phyloP scores from a whole-genome alignment of 2,113 vertebrate species.

The Brienomyrus longianalis region DNA sequence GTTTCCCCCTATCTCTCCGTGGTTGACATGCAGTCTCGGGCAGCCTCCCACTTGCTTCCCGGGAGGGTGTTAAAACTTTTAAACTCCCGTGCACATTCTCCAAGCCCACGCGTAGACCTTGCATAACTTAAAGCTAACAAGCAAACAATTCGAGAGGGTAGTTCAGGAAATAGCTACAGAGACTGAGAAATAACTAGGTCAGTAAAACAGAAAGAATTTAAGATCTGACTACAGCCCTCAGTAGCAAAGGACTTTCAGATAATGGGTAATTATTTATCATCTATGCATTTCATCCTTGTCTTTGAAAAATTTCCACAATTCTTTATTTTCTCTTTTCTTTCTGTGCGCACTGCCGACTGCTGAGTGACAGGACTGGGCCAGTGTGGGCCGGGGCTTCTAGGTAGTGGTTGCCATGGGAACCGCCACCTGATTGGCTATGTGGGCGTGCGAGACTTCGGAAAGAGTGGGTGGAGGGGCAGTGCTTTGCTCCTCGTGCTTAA shows the following conservation, averaged over 20 bases:
- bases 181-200: conserved; percentile 27
- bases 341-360: conserved; percentile 20
- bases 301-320: conserved; percentile 1
- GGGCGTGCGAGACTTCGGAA: conserved; percentile 13
- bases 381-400: conserved; percentile 39
- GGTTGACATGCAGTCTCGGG: background rate
- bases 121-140: background rate
- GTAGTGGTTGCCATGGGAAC: conserved; percentile 54
- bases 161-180: background rate
- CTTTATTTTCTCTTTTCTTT: conserved; percentile 5
- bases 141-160: background rate
- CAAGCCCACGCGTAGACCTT: background rate
- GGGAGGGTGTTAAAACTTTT: background rate
- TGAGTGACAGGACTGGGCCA: conserved; percentile 30
- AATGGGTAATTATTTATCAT: conserved; percentile 13
- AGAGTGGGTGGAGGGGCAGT: conserved; percentile 7
- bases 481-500: background rate
- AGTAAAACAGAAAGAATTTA: conserved; percentile 39
- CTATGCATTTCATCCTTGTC: conserved; percentile 13
- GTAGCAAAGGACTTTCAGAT: background rate
- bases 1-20: background rate
- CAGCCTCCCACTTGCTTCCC: background rate
- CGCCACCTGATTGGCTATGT: conserved; percentile 46
- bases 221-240: background rate
- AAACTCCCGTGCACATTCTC: background rate